Conservation (phyloP, 1,140 invertebrate species). For the Drosophila parvula region DNA sequence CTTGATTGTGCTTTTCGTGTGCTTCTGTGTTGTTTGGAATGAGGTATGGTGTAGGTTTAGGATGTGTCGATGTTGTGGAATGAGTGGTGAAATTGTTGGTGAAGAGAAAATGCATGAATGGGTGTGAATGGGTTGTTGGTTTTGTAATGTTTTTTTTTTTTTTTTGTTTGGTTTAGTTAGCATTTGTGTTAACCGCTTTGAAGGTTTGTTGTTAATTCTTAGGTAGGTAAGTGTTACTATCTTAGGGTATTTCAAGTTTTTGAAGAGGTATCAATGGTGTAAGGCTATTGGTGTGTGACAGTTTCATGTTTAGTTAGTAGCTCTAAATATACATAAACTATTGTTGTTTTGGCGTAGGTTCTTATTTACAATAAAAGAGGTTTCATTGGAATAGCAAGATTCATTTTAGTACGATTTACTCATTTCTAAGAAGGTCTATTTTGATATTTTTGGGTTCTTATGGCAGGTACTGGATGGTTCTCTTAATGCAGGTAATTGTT, state of each 20-base stretch:
- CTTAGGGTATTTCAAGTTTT: not conserved
- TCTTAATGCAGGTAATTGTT: not conserved
- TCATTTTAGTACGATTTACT: not conserved
- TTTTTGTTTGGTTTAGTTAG: constrained; percentile 8
- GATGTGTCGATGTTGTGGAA: constrained; percentile 30
- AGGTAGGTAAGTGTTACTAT: not conserved
- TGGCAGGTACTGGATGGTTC: not conserved
- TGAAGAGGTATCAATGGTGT: not conserved
- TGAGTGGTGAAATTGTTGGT: constrained; percentile 20
- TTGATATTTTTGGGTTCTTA: not conserved
- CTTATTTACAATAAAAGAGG: constrained; percentile 1
- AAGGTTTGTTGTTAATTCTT: not conserved
- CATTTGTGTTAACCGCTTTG: not conserved
- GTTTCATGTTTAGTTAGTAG: not conserved
- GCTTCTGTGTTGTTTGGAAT: constrained; percentile 34
- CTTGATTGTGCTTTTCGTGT: constrained; percentile 43
- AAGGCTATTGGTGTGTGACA: not conserved
- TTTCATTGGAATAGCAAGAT: not conserved
- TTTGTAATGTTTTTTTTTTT: not conserved
- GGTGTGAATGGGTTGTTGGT: constrained; percentile 41
- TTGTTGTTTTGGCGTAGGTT: constrained; percentile 14
- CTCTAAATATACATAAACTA: not conserved
- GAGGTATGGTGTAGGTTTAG: constrained; percentile 58
- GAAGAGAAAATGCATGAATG: constrained; percentile 62
- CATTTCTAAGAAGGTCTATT: not conserved